These are phyloP conservation scores for Cossypha heuglini DNA, from an alignment of 2,797 vertebrate genomes.

Conservation along the genomic window DNA sequence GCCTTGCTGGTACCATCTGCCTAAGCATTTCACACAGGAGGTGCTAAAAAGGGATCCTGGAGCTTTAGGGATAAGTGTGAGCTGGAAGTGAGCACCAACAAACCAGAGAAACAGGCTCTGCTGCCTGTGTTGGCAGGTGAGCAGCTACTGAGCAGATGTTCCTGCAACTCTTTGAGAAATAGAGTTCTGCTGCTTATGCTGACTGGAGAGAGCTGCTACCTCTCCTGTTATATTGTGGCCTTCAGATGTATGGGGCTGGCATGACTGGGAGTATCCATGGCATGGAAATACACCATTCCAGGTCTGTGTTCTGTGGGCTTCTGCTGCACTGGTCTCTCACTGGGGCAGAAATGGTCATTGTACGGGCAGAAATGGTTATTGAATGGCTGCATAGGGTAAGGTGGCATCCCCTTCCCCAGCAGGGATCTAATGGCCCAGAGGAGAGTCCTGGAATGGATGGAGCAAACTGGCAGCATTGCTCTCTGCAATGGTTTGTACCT, in stretches of 20 bases:
- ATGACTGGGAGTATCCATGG: background rate
- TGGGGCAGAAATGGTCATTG: background rate
- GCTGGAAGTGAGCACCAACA: background rate
- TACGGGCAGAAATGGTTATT: background rate
- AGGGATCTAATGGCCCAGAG: background rate
- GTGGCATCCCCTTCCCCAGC: background rate
- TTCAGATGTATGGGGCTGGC: background rate
- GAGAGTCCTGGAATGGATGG: rapidly evolving
- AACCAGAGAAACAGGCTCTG: background rate
- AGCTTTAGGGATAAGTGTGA: background rate
- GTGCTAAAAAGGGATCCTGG: background rate
- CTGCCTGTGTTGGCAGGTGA: background rate
- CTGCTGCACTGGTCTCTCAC: no score
- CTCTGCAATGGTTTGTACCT: background rate
- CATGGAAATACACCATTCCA: background rate
- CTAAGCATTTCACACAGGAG: background rate
- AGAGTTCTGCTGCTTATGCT: background rate
- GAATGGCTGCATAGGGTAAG: background rate
- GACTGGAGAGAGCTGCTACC: background rate
- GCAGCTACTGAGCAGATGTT: background rate
- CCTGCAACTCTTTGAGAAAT: background rate
- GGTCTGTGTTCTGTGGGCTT: background rate
- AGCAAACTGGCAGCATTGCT: background rate
- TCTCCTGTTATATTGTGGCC: background rate
- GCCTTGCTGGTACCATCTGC: background rate